Conservation (phyloP, 2,113 vertebrate genomes). For the Myrmecobius fasciatus region DNA sequence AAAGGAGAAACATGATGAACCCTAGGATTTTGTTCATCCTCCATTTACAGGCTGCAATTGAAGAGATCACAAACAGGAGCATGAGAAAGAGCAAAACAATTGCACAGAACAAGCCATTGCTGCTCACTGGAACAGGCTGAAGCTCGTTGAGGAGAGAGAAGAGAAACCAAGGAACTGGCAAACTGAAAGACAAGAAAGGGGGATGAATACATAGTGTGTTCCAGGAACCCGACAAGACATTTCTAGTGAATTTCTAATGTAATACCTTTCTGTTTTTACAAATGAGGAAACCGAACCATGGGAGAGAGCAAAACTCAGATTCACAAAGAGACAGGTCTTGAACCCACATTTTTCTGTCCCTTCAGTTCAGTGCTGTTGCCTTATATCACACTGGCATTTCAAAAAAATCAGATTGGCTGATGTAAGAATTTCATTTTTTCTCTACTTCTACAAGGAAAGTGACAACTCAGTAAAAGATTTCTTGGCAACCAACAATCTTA, state of each 20-base stretch:
- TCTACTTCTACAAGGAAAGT: neutral
- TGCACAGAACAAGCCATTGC: slow-evolving; percentile 97
- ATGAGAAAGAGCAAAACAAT: slow-evolving; percentile 98
- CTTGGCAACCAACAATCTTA: neutral
- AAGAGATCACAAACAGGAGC: slow-evolving; percentile 96
- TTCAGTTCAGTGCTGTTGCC: neutral
- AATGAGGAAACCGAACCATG: slow-evolving; percentile 24
- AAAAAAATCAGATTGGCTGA: neutral
- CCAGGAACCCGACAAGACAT: neutral
- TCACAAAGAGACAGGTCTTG: slow-evolving; percentile 1
- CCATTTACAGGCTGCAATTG: slow-evolving; percentile 94
- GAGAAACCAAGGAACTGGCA: slow-evolving; percentile 95
- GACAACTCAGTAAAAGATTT: neutral
- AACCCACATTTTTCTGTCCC: slow-evolving; percentile 13
- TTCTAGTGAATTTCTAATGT: neutral
- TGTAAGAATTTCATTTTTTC: neutral
- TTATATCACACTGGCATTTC: neutral
- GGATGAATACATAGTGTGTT: neutral
- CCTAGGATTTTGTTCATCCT: slow-evolving; percentile 96
- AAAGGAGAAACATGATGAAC: slow-evolving; percentile 94
- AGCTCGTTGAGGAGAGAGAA: slow-evolving; percentile 87
- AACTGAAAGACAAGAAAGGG: slow-evolving; percentile 82
- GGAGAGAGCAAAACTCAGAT: neutral
- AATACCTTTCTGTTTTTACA: slow-evolving; percentile 45
- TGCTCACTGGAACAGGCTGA: slow-evolving; percentile 92